A percentile compares a stretch with the other conserved stretches of the same genome.
These are phyloP conservation scores for Platynereis dumerilii DNA, from an alignment of 2,888 invertebrate genomes.

Conservation along the genomic window DNA sequence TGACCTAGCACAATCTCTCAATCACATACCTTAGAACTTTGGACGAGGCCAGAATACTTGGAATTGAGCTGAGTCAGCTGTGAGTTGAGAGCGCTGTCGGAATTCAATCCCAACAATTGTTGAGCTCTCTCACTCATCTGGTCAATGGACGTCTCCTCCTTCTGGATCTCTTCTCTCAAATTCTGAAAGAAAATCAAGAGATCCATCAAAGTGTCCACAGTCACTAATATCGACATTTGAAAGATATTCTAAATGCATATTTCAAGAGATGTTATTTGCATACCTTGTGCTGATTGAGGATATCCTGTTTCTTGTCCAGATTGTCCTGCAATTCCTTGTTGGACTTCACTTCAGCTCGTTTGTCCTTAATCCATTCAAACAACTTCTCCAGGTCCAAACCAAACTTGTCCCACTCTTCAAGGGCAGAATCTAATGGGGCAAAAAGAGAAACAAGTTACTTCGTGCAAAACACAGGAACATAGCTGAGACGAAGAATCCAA, in stretches of 20 bases:
- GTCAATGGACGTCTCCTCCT: conserved; percentile 53
- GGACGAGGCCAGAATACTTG: conserved; percentile 43
- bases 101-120: conserved; percentile 53
- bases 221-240: too few species aligned
- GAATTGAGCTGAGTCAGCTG: conserved; percentile 58
- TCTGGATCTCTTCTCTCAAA: conserved; percentile 47
- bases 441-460: too few species aligned
- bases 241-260: background rate
- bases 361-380: conserved; percentile 83
- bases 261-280: too few species aligned
- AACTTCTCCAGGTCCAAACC: conserved; percentile 79
- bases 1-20: too few species aligned
- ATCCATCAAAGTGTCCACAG: too few species aligned
- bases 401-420: conserved; percentile 82
- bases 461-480: too few species aligned
- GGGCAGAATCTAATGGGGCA: conserved; percentile 58
- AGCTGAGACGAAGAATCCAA: too few species aligned
- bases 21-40: conserved; percentile 53
- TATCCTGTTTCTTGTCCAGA: conserved; percentile 80
- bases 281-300: conserved; percentile 77
- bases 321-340: conserved; percentile 83
- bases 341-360: conserved; percentile 85
- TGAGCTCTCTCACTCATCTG: conserved; percentile 54
- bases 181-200: conserved; percentile 35
- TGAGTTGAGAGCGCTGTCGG: conserved; percentile 54